Percentiles rank a stretch among this genome's conserved stretches.
These are phyloP conservation scores for Temnothorax nylanderi DNA, from an alignment of 1,140 invertebrate genomes.

Conservation along the genomic window DNA sequence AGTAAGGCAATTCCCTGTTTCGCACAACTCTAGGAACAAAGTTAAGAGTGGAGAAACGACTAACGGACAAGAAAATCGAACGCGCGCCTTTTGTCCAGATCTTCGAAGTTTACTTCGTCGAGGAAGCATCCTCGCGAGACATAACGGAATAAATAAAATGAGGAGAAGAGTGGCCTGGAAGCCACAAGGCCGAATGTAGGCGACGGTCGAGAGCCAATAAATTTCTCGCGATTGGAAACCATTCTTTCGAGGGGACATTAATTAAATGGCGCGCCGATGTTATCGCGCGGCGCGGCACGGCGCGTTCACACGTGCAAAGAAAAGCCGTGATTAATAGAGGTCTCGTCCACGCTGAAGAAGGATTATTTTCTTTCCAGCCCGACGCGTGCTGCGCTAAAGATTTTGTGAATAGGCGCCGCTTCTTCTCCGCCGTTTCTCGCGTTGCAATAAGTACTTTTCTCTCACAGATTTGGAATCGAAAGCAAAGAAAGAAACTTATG, in stretches of 20 bases:
- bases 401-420: slow-evolving; percentile 43
- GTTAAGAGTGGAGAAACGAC: neutral
- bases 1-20: neutral
- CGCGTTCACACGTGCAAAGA: slow-evolving; percentile 70
- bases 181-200: neutral
- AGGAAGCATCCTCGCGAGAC: neutral
- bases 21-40: neutral
- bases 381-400: slow-evolving; percentile 6
- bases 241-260: slow-evolving; percentile 75
- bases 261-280: slow-evolving; percentile 74
- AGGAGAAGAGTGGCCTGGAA: slow-evolving; percentile 3
- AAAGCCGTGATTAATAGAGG: slow-evolving; percentile 74
- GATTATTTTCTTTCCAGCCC: slow-evolving; percentile 52
- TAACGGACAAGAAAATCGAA: neutral
- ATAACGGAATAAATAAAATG: slow-evolving; percentile 45
- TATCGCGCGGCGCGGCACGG: slow-evolving; percentile 54
- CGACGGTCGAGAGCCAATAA: slow-evolving; percentile 69
- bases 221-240: slow-evolving; percentile 69
- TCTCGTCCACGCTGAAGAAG: slow-evolving; percentile 39
- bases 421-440: neutral
- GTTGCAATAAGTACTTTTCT: slow-evolving; percentile 1
- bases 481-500: neutral
- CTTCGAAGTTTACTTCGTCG: neutral
- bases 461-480: neutral
- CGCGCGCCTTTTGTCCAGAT: neutral